Evolutionary conservation across 1,140 invertebrate genomes (phyloP), one percentile per base, ranked within the genome.

Genomic region (Euborellia annulipes): DNA sequence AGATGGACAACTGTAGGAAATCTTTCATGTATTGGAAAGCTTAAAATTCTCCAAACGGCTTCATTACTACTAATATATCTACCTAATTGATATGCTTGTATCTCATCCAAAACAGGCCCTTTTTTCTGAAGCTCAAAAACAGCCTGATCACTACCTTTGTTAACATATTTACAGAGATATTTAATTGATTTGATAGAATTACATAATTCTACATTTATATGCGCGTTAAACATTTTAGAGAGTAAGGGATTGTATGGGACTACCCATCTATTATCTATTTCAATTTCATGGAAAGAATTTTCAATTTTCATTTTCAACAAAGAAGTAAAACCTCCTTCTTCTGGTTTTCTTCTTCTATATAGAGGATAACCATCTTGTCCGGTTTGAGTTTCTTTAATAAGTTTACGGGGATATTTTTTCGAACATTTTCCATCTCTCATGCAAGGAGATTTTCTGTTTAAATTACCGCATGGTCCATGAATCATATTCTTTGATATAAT

Each of bases 211-310:
- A 58, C 52, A 41, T 59, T 58, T 14, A 58, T 58, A 39, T 60
- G 54, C 2, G 52, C 53, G 45, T 71, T 59, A 49, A 61, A 73
- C 41, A 53, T 68, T 55, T 64, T 62, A 3, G 52, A 61, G 9
- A 74, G 56, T 3, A 69, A 46, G 14, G 66, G 63, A 48, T 61
- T 68, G 60, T 73, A 73, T 43, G 67, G 69, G 22, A 71, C 68
- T 44, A 73, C 54, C 64, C 64, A 72, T 30, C 58, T 41, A 50
- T 71, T 72, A 52, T 70, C 63, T 23, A 69, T 54, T 21, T 52
- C 39, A 32, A 52, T 23, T 3, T 50, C 43, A 21, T 41, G 14
- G 2, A 19, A 14, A n/a, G n/a, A n/a, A n/a, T n/a, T n/a, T n/a
- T n/a, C n/a, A n/a, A n/a, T n/a, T 41, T 36, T 8, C 20, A 53